phyloP scores from a whole-genome alignment of 2,888 invertebrate species.

The Agriopis marginaria region DNA sequence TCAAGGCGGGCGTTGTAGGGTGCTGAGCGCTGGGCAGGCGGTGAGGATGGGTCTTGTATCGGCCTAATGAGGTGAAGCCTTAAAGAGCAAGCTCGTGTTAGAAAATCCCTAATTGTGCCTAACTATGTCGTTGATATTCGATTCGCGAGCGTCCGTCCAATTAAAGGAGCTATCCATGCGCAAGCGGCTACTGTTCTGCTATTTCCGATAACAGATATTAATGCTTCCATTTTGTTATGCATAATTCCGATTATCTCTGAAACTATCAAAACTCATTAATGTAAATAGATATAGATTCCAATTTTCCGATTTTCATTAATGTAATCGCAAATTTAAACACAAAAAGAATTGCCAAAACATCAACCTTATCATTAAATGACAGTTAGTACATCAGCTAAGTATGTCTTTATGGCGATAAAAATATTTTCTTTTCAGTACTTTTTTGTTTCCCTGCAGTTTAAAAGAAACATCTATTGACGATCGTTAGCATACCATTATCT shows the following conservation, averaged over 20 bases:
- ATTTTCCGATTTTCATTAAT: no score
- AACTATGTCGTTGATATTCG: conserved; percentile 76
- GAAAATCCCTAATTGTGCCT: conserved; percentile 78
- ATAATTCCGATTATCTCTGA: no score
- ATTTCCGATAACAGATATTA: conserved; percentile 40
- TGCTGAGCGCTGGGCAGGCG: conserved; percentile 46
- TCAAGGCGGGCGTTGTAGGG: conserved; percentile 59
- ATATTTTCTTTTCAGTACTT: conserved; percentile 42
- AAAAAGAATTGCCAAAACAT: neutral
- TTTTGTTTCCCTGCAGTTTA: conserved; percentile 55
- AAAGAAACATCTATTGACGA: conserved; percentile 58
- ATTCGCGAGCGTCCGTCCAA: conserved; percentile 68
- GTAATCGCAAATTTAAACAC: no score
- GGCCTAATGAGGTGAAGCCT: conserved; percentile 76
- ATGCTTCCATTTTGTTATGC: conserved; percentile 1
- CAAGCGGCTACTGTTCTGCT: conserved; percentile 48
- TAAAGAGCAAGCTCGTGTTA: conserved; percentile 73
- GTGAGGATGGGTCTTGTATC: conserved; percentile 64
- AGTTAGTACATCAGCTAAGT: neutral
- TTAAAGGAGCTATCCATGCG: conserved; percentile 63
- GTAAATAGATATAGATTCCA: no score
- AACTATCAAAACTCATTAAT: no score
- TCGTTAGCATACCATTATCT: conserved; percentile 73
- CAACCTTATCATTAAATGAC: neutral
- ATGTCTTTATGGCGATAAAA: conserved; percentile 30